Evolutionary conservation across 2,797 vertebrate species (phyloP).

Genomic region (Vespertilio murinus): DNA sequence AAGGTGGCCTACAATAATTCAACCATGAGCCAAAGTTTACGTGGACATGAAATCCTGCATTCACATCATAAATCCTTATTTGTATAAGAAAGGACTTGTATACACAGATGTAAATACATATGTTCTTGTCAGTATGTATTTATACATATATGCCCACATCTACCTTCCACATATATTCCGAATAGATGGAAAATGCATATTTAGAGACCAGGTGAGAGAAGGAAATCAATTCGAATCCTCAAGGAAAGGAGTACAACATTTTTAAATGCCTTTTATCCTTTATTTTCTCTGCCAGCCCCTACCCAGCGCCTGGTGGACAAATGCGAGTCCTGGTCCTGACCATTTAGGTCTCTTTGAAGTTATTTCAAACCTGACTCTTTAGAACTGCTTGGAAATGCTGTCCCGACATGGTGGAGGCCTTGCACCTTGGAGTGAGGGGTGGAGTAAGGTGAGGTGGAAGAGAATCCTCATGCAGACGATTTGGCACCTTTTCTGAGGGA

Average conservation of each 20-base stretch:
- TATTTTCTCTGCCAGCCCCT: conserved; percentile 75
- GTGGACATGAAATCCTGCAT: conserved; percentile 32
- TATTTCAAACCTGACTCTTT: conserved; percentile 66
- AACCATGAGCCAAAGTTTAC: conserved; percentile 66
- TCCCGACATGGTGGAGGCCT: not conserved
- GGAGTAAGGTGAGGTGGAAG: not conserved
- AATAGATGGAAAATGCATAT: conserved; percentile 55
- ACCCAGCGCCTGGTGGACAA: conserved; percentile 64
- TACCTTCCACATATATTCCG: not conserved
- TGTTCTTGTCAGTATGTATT: not conserved
- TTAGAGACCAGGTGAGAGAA: conserved; percentile 64
- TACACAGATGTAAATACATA: conserved; percentile 39
- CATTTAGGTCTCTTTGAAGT: conserved; percentile 75
- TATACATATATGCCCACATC: conserved; percentile 26
- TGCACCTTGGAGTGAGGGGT: not conserved
- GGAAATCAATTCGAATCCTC: conserved; percentile 70
- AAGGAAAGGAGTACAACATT: conserved; percentile 68
- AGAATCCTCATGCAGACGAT: not conserved
- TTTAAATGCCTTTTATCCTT: conserved; percentile 75
- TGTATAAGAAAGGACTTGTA: conserved; percentile 52
- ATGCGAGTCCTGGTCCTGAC: conserved; percentile 35
- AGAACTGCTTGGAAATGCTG: conserved; percentile 58
- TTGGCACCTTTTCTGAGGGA: conserved; percentile 1
- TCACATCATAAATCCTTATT: conserved; percentile 59
- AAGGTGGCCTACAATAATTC: conserved; percentile 63